Evolutionary conservation across 92 coral and sea anemone species (phyloP), one percentile per base, ranked within the genome.

Genomic region (Zoanthus sociatus): DNA sequence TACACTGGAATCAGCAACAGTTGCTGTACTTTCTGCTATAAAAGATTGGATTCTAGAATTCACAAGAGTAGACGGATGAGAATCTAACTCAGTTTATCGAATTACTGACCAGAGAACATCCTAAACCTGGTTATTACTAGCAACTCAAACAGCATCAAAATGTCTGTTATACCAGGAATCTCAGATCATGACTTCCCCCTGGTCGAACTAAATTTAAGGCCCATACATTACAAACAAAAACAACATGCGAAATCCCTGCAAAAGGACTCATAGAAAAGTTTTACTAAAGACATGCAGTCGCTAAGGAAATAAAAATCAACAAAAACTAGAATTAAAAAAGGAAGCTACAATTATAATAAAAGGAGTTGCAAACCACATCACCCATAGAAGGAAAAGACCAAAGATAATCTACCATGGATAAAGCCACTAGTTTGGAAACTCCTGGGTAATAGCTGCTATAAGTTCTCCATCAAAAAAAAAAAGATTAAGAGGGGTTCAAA

Each of bases 41-140:
- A n/a, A n/a, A n/a, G n/a, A n/a, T n/a, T n/a, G n/a, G n/a, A n/a
- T n/a, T n/a, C n/a, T n/a, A n/a, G n/a, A n/a, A n/a, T n/a, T n/a
- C n/a, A n/a, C n/a, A n/a, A n/a, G n/a, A n/a, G n/a, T n/a, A n/a
- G n/a, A n/a, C n/a, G n/a, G n/a, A 93, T 60, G 56, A 73, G 17
- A 84, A 82, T 26, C 87, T 91, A 9, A 71, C 81, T 16, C 92
- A 91, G 55, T 66, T 93, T 11, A 91, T 91, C 21, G 89, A 91
- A 53, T 9, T 37, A 78, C 95, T 93, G 0, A 87, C 93, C 31
- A 90, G 95, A 84, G 78, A 56, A 93, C 60, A 88, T 46, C 15
- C 86, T 93, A 70, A 92, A 91, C 76, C 81, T 93, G 78, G 78
- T 76, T 0, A 86, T 92, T 26, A 86, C 92, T 15, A 92, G 86